These are phyloP conservation scores for Xenops minutus DNA, from an alignment of 2,797 vertebrate species.

Conservation along the genomic window DNA sequence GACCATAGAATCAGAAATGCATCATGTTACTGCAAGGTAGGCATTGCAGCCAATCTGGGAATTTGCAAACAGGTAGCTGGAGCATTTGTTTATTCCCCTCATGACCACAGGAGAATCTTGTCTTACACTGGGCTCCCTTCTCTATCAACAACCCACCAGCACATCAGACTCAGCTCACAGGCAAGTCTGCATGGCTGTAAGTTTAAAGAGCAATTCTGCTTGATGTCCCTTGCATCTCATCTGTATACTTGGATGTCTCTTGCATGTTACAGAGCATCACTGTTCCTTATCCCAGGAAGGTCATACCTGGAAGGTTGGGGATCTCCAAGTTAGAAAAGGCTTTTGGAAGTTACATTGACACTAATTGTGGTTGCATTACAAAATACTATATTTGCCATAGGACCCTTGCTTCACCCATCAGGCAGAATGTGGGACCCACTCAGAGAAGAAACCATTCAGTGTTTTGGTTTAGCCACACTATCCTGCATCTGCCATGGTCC, in stretches of 20 bases:
- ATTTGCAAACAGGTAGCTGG: not conserved
- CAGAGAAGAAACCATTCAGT: not conserved
- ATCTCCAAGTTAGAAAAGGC: not conserved
- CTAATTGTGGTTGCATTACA: not conserved
- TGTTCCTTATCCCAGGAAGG: not conserved
- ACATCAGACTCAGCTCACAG: not conserved
- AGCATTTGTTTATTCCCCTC: not conserved
- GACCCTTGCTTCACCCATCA: not conserved
- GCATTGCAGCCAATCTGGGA: not conserved
- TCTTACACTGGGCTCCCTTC: not conserved
- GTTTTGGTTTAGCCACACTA: not conserved
- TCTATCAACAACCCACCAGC: not conserved
- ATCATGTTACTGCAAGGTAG: not conserved
- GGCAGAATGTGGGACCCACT: not conserved
- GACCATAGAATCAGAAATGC: not conserved
- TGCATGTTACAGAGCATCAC: not conserved
- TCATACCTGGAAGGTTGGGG: not conserved
- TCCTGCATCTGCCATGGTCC: not conserved
- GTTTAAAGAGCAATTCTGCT: not conserved
- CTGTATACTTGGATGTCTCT: not conserved
- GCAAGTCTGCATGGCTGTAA: not conserved
- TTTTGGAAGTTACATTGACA: not conserved
- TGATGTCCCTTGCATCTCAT: not conserved
- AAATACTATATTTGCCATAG: not conserved
- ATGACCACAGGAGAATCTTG: not conserved